Percentiles rank a stretch among this genome's conserved stretches.
phyloP scores from a whole-genome alignment of 2,113 vertebrate genomes.

The Aegotheles bennettii region DNA sequence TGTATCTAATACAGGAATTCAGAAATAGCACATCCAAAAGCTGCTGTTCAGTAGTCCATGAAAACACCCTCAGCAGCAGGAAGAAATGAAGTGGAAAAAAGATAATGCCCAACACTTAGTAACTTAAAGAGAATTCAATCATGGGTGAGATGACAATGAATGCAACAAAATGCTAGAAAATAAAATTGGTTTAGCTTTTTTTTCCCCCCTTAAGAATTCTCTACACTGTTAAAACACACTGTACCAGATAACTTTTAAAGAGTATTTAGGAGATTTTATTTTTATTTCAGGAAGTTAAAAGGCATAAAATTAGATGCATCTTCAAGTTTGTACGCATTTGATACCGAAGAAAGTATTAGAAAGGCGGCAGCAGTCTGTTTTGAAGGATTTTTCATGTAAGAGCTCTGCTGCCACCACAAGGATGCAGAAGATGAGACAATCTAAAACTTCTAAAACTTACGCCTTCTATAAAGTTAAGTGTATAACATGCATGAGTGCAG shows the following conservation, averaged over 20 bases:
- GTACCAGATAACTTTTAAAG: neutral
- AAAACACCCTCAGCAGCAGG: neutral
- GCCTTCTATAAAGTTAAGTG: neutral
- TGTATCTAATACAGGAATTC: neutral
- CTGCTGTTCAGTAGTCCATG: neutral
- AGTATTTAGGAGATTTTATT: neutral
- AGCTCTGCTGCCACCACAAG: conserved; percentile 49
- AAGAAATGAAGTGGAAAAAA: neutral
- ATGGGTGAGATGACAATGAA: neutral
- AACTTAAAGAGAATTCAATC: neutral
- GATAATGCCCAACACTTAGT: neutral
- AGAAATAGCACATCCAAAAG: neutral
- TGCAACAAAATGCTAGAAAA: neutral
- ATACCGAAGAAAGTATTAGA: neutral
- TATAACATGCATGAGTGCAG: accelerated
- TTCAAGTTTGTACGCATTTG: neutral
- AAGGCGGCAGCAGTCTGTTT: neutral
- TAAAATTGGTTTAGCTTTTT: neutral
- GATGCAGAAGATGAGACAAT: neutral
- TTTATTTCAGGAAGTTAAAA: neutral
- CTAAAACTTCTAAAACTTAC: neutral
- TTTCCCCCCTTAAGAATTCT: neutral
- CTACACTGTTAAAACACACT: neutral
- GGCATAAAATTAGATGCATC: neutral
- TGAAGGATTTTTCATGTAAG: neutral